Percentiles rank a stretch among this genome's conserved stretches.
phyloP scores from a whole-genome alignment of 2,113 vertebrate species.

The Petromus typicus region DNA sequence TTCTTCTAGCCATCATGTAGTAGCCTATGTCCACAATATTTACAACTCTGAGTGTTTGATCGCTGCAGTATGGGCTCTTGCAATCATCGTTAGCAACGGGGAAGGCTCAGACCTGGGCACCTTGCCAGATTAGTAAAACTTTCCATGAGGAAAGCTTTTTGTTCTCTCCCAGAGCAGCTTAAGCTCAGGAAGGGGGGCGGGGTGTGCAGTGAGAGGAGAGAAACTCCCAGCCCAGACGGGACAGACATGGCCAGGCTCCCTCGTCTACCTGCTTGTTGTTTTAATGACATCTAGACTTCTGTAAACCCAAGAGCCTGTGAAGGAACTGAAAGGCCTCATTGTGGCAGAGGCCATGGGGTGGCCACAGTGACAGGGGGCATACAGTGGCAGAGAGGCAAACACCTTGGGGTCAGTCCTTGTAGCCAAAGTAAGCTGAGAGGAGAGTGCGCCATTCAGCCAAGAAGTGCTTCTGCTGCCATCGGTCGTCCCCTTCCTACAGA shows the following conservation, averaged over 20 bases:
- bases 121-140: conserved; percentile 93
- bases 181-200: conserved; percentile 72
- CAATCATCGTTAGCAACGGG: conserved; percentile 91
- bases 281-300: conserved; percentile 86
- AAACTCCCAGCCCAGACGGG: conserved; percentile 68
- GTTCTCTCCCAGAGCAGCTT: conserved; percentile 84
- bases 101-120: conserved; percentile 90
- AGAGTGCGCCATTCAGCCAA: neutral
- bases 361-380: no score
- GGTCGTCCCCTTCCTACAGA: neutral
- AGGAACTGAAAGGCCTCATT: conserved; percentile 82
- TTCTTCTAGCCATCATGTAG: conserved; percentile 72
- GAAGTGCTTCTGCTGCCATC: neutral
- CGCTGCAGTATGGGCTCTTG: conserved; percentile 88
- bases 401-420: neutral
- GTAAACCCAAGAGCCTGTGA: conserved; percentile 77
- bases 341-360: conserved; percentile 53
- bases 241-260: conserved; percentile 80
- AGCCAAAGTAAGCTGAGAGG: neutral
- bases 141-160: conserved; percentile 95
- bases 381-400: neutral
- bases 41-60: conserved; percentile 91
- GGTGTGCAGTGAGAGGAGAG: conserved; percentile 38
- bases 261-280: conserved; percentile 85
- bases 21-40: conserved; percentile 85